Evolutionary conservation across 2,797 vertebrate genomes (phyloP).

Genomic region (Clamator glandarius): DNA sequence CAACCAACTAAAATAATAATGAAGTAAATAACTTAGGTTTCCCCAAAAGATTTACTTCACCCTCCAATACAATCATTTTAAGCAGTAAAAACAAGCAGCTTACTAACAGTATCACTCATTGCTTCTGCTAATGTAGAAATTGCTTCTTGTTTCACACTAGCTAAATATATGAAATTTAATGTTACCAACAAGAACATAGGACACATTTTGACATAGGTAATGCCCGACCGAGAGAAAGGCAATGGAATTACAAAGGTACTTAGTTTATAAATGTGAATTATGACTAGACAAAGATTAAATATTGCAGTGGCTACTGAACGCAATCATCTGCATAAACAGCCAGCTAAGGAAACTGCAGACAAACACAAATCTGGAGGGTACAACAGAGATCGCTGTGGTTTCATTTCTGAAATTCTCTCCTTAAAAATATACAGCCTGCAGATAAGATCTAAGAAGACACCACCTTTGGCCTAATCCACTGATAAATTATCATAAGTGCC

Average conservation of each 20-base stretch:
- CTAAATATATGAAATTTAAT: background rate
- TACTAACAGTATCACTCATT: background rate
- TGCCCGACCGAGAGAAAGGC: background rate
- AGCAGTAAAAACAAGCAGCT: background rate
- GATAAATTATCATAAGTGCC: background rate
- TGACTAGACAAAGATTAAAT: background rate
- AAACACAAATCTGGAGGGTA: fast-evolving
- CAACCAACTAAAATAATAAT: background rate
- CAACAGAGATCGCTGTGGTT: background rate
- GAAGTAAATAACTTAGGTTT: background rate
- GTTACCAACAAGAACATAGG: background rate
- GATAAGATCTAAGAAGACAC: background rate
- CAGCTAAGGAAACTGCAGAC: background rate
- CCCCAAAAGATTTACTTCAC: background rate
- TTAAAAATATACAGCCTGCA: background rate
- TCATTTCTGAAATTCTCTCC: background rate
- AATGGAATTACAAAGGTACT: background rate
- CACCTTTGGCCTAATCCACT: background rate
- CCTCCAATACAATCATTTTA: background rate
- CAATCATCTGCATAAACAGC: background rate
- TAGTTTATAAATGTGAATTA: background rate
- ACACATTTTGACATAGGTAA: background rate
- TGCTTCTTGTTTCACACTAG: background rate
- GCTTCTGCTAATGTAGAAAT: background rate
- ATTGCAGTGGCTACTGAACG: background rate